Base-by-base conservation (phyloP, 2,797 vertebrate genomes). In the Pristis pectinata region DNA sequence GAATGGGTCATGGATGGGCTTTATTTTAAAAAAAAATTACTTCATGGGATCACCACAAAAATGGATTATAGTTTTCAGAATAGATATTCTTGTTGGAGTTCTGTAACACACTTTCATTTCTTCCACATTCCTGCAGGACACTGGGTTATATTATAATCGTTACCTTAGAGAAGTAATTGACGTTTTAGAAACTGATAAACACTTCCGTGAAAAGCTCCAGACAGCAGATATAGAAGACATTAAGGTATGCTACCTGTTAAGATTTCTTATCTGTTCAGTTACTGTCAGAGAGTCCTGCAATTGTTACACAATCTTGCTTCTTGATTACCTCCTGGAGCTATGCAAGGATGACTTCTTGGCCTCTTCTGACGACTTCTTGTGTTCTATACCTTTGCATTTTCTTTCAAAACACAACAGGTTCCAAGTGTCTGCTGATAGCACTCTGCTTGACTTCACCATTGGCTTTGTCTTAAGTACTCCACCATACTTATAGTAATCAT, bases 161-260 rank as follows among this genome's bases (percentile, higher is more conserved):
- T 99, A 99, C 96, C 98, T 99, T 96, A 98, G 98, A 95, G 98
- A 99, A 97, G 99, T 99, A 95, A 99, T 99, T 59, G 98, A 99
- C 97, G 99, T 99, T 95, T 97, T 99, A 85, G 99, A 99, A 97
- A 99, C 99, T 96, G 99, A 99, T 96, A 97, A 97, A 92, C 98
- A 99, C 97, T 99, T 99, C 96, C 98, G 98, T 97, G 99, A 99
- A 96, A 99, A 99, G 95, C 98, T 99, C 22, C 99, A 99, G 96
- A 98, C 98, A 94, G 99, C 98, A 95, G 98, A 99, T 96, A 99
- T 99, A 97, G 99, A 99, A 44, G 98, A 99, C 96, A 99, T 99
- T 96, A 99, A 99, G 98, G 99, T 99, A 97, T 80, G 95, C 34
- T 94, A 11, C 41, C 30, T 9, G n/a, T 67, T 61, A 61, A 89